These are phyloP conservation scores for Solenodon paradoxus DNA, from an alignment of 2,113 vertebrate species.

Conservation along the genomic window DNA sequence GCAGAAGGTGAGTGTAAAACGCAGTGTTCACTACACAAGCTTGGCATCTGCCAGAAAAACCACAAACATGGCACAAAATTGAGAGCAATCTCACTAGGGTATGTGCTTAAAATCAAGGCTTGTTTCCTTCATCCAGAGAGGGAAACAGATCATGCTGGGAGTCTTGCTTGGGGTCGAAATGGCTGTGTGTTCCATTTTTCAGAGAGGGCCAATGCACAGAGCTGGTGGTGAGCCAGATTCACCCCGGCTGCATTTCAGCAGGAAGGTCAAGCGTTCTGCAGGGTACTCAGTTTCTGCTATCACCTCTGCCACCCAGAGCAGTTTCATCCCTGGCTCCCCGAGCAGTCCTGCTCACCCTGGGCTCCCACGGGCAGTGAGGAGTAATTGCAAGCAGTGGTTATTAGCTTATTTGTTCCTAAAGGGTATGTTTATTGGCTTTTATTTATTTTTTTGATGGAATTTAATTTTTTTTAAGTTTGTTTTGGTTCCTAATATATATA, in stretches of 20 bases:
- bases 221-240: neutral
- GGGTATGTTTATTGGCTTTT: constrained; percentile 44
- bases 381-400: neutral
- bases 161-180: neutral
- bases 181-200: neutral
- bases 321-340: neutral
- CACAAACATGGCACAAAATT: neutral
- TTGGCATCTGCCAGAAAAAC: neutral
- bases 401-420: constrained; percentile 65
- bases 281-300: neutral
- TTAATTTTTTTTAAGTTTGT: constrained; percentile 7
- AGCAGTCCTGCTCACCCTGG: neutral
- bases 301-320: neutral
- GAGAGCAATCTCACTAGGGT: neutral
- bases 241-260: neutral
- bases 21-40: neutral
- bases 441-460: neutral
- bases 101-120: neutral
- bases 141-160: neutral
- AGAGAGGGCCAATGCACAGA: neutral
- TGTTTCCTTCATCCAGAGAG: neutral
- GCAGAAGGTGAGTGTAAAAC: neutral
- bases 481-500: constrained; percentile 49
- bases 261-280: neutral
- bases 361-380: constrained; percentile 3